These are phyloP conservation scores for Apis florea DNA, from an alignment of 1,140 invertebrate species.

Conservation along the genomic window DNA sequence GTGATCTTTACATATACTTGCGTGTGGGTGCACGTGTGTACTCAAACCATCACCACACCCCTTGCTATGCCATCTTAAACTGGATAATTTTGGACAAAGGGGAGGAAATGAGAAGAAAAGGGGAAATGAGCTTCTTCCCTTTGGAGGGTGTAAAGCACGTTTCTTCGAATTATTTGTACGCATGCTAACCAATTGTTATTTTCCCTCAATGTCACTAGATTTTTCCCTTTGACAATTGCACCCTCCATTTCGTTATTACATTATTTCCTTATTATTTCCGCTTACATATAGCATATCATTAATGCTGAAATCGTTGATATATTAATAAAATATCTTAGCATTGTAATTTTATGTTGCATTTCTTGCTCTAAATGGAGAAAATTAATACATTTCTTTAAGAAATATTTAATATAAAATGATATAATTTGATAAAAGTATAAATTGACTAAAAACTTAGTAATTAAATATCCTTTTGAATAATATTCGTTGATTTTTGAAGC, in stretches of 20 bases:
- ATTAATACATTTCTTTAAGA: too few relatives aligned
- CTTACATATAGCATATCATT: neutral
- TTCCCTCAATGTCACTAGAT: conserved; percentile 1
- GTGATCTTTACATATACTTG: too few relatives aligned
- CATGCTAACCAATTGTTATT: conserved; percentile 45
- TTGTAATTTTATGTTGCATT: too few relatives aligned
- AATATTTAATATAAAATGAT: too few relatives aligned
- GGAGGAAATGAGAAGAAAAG: conserved; percentile 18
- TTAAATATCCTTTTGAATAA: too few relatives aligned
- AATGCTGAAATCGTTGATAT: too few relatives aligned
- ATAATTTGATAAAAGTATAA: too few relatives aligned
- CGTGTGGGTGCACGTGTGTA: neutral
- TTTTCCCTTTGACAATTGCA: conserved; percentile 8
- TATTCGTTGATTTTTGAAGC: too few relatives aligned
- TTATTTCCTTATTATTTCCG: conserved; percentile 12
- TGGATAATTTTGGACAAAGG: conserved; percentile 40
- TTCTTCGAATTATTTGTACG: conserved; percentile 22
- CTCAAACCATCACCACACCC: conserved; percentile 66
- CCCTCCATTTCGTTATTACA: neutral
- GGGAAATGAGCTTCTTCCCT: conserved; percentile 3
- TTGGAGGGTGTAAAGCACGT: conserved; percentile 18
- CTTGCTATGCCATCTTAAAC: conserved; percentile 49
- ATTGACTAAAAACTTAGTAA: too few relatives aligned
- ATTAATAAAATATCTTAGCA: too few relatives aligned
- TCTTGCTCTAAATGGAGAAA: too few relatives aligned